phyloP scores from a whole-genome alignment of 1,140 invertebrate species.

The Atopsyche davidsoni region DNA sequence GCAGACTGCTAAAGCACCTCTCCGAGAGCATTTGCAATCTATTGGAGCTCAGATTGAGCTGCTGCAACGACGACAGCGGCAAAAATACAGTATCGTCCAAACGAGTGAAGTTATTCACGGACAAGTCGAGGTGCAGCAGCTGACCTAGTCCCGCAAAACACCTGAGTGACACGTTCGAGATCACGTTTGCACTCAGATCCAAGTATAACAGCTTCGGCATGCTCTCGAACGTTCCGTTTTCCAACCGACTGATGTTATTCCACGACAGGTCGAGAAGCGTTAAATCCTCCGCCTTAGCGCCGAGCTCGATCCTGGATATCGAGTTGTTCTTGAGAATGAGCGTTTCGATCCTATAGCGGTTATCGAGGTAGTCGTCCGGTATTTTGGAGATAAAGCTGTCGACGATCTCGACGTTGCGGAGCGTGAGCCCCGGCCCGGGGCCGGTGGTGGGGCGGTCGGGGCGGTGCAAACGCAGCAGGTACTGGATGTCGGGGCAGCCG shows the following conservation, averaged over 20 bases:
- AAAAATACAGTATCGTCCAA: conserved; percentile 53
- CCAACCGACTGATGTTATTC: conserved; percentile 36
- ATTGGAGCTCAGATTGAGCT: conserved; percentile 67
- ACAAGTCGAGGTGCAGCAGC: conserved; percentile 56
- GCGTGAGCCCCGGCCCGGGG: neutral
- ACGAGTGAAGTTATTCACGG: conserved; percentile 50
- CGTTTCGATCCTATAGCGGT: conserved; percentile 36
- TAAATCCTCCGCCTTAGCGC: conserved; percentile 35
- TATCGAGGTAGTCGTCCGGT: conserved; percentile 30
- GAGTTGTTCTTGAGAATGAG: conserved; percentile 40
- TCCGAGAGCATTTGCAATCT: conserved; percentile 52
- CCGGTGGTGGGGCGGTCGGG: neutral
- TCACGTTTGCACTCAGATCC: conserved; percentile 40
- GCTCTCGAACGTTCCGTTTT: conserved; percentile 36
- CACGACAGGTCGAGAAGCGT: conserved; percentile 41
- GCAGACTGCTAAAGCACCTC: conserved; percentile 57
- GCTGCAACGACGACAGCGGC: conserved; percentile 56
- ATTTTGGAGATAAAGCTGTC: conserved; percentile 22
- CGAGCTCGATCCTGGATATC: conserved; percentile 36
- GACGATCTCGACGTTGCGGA: conserved; percentile 18
- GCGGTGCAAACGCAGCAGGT: conserved; percentile 33
- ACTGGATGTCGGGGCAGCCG: conserved; percentile 33
- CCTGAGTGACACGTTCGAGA: conserved; percentile 38
- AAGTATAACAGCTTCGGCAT: conserved; percentile 37
- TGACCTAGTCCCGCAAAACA: conserved; percentile 47